These are phyloP conservation scores for Hippopotamyrus pictus DNA, from an alignment of 2,797 vertebrate species.

Conservation along the genomic window DNA sequence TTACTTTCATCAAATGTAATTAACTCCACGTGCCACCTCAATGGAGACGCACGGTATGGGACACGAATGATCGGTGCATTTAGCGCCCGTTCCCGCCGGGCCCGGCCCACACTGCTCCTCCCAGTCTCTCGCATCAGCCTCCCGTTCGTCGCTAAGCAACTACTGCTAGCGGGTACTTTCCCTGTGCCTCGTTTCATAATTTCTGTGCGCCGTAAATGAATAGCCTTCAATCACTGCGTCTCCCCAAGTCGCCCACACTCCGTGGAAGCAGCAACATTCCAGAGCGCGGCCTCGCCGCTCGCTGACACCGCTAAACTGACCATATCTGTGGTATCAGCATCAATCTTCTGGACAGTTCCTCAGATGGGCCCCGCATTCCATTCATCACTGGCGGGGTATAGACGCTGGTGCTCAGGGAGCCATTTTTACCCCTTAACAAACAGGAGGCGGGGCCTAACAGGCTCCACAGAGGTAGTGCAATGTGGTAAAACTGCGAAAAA, in stretches of 20 bases:
- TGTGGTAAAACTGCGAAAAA: background rate
- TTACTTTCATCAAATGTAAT: background rate
- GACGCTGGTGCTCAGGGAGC: background rate
- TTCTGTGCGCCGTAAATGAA: conserved; percentile 6
- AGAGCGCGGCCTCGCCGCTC: background rate
- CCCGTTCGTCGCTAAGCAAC: conserved; percentile 15
- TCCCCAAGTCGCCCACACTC: background rate
- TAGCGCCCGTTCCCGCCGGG: background rate
- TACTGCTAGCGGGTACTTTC: background rate
- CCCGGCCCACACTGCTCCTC: background rate
- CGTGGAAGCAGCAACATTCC: background rate
- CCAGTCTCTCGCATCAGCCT: background rate
- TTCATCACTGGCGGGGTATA: background rate
- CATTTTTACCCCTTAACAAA: background rate
- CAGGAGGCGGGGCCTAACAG: background rate
- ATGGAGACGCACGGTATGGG: background rate
- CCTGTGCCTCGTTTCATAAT: background rate
- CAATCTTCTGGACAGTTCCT: conserved; percentile 12
- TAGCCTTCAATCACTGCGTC: background rate
- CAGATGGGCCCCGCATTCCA: background rate
- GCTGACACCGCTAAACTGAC: conserved; percentile 13
- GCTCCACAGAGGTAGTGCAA: background rate
- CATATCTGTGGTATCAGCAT: conserved; percentile 5
- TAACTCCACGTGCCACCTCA: background rate
- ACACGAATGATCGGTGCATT: background rate